Evolutionary conservation across 2,797 vertebrate genomes (phyloP).

Genomic region (Hozukius guyotensis): DNA sequence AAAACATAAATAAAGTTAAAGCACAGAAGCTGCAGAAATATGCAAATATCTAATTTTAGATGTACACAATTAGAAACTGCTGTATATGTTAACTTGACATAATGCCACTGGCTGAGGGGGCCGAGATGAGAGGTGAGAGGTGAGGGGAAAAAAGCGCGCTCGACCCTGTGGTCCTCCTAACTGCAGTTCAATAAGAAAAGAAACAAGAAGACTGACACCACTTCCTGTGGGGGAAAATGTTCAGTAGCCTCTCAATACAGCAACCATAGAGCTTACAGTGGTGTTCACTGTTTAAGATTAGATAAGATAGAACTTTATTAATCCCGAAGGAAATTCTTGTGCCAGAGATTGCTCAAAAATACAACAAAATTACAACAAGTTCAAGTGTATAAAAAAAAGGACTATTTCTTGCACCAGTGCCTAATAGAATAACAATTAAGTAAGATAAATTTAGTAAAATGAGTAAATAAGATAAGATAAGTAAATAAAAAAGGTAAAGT

Average conservation of each 20-base stretch:
- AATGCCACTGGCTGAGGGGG: background rate
- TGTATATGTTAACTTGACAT: background rate
- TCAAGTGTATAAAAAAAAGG: no score
- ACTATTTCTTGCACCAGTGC: no score
- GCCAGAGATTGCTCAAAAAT: no score
- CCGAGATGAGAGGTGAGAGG: background rate
- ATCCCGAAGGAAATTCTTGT: no score
- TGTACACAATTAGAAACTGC: background rate
- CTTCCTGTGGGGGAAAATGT: conserved; percentile 1
- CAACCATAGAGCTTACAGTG: rapidly evolving
- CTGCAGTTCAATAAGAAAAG: conserved; percentile 20
- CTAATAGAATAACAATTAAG: no score
- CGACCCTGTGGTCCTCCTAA: conserved; percentile 35
- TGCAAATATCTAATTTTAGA: background rate
- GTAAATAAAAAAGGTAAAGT: no score
- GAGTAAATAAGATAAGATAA: no score
- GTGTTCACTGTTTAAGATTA: background rate
- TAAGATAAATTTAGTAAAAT: no score
- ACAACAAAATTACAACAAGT: no score
- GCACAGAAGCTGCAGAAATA: background rate
- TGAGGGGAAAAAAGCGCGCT: conserved; percentile 74
- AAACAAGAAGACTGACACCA: conserved; percentile 54
- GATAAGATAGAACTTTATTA: no score
- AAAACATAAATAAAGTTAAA: conserved; percentile 46
- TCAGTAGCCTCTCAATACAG: background rate